phyloP scores from a whole-genome alignment of 1,140 invertebrate genomes.

The Homalodisca vitripennis region DNA sequence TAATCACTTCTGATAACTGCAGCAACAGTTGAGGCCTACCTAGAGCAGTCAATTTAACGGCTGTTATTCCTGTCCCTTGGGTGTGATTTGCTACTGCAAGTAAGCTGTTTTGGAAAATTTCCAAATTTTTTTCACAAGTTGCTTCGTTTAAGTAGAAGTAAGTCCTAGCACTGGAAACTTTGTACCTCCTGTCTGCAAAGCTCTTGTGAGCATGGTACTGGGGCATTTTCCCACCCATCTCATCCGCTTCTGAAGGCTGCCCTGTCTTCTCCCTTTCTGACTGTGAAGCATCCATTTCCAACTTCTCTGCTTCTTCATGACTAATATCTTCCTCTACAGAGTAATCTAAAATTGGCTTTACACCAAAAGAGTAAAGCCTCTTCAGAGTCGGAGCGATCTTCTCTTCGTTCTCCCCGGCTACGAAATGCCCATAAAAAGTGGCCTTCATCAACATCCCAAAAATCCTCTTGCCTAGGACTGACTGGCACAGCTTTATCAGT shows the following conservation, averaged over 20 bases:
- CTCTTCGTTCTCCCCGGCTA: conserved; percentile 89
- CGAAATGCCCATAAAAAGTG: conserved; percentile 99
- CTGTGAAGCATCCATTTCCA: conserved; percentile 82
- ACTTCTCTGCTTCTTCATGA: conserved; percentile 81
- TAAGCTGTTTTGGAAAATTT: conserved; percentile 54
- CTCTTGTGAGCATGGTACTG: conserved; percentile 79
- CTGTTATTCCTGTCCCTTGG: conserved; percentile 92
- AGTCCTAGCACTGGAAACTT: conserved; percentile 90
- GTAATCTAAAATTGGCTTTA: conserved; percentile 98
- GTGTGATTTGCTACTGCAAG: conserved; percentile 71
- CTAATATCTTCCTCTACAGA: conserved; percentile 96
- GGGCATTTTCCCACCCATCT: conserved; percentile 51
- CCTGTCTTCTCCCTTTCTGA: conserved; percentile 16
- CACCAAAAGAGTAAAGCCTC: conserved; percentile 87
- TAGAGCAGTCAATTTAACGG: conserved; percentile 96
- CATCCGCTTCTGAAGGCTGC: conserved; percentile 26
- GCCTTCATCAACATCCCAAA: conserved; percentile 86
- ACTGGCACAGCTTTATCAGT: conserved; percentile 82
- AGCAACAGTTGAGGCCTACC: conserved; percentile 94
- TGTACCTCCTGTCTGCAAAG: conserved; percentile 92
- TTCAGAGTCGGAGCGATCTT: conserved; percentile 81
- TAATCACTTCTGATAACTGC: conserved; percentile 97
- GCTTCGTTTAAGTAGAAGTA: conserved; percentile 99
- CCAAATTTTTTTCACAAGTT: conserved; percentile 96
- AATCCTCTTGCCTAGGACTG: conserved; percentile 78